These are phyloP conservation scores for Lithosia quadra DNA, from an alignment of 2,888 invertebrate genomes.

Conservation along the genomic window DNA sequence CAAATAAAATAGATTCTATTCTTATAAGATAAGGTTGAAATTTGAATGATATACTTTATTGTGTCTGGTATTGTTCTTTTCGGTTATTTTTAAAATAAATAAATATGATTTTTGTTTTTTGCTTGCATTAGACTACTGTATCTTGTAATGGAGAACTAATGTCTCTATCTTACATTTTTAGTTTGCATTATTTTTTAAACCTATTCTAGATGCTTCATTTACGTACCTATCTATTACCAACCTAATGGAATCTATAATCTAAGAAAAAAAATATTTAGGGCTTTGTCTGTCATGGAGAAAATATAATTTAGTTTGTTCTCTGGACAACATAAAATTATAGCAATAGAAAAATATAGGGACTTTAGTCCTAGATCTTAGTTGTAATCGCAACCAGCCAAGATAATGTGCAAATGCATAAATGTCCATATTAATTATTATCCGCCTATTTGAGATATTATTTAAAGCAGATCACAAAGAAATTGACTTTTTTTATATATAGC, in stretches of 20 bases:
- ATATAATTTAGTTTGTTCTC: no score
- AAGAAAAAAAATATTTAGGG: no score
- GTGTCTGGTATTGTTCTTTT: constrained; percentile 8
- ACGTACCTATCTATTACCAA: neutral
- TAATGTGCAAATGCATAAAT: neutral
- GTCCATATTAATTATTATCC: neutral
- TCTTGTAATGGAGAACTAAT: constrained; percentile 17
- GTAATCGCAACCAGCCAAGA: no score
- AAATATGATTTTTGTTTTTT: constrained; percentile 25
- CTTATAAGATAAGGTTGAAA: neutral
- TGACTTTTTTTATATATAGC: no score
- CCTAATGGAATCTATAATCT: neutral
- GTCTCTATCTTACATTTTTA: constrained; percentile 8
- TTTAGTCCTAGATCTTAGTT: no score
- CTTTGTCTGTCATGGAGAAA: no score
- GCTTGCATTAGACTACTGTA: constrained; percentile 18
- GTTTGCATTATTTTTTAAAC: neutral
- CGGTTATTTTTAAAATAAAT: constrained; percentile 39
- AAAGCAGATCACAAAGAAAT: no score
- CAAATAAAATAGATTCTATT: constrained; percentile 19
- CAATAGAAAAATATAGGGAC: no score
- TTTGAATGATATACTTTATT: constrained; percentile 12
- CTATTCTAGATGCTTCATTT: neutral
- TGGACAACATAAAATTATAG: no score
- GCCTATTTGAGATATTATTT: no score